Evolutionary conservation across 2,888 invertebrate genomes (phyloP).

Genomic region (Ormyrus rosae): DNA sequence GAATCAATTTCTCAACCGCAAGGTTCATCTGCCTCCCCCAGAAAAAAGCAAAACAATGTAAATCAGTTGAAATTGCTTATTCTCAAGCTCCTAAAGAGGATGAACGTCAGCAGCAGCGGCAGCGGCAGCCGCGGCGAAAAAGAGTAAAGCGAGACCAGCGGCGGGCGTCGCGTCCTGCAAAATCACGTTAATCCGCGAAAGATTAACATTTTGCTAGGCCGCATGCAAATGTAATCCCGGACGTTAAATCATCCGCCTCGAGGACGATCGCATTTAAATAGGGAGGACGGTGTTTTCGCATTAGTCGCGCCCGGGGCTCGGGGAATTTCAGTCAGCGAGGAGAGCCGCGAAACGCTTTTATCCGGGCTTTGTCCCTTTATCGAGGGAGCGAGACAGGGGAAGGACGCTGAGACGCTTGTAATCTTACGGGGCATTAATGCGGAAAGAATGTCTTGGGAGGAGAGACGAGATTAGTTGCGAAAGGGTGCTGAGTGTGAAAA

Average conservation of each 20-base stretch:
- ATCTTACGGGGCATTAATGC: constrained; percentile 17
- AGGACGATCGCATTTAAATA: constrained; percentile 58
- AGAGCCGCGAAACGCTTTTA: constrained; percentile 7
- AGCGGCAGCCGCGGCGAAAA: neutral
- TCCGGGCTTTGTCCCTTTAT: constrained; percentile 46
- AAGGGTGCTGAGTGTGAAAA: neutral
- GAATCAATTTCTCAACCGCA: no score
- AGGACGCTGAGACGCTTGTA: neutral
- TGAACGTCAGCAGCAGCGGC: neutral
- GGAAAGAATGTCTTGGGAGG: constrained; percentile 3
- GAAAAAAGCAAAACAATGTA: neutral
- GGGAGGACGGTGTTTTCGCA: constrained; percentile 47
- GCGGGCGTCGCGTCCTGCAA: constrained; percentile 24
- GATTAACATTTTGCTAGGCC: constrained; percentile 53
- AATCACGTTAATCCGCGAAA: constrained; percentile 56
- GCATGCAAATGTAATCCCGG: constrained; percentile 53
- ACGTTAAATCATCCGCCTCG: constrained; percentile 60
- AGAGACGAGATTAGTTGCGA: neutral
- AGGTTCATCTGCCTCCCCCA: no score
- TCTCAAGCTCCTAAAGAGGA: constrained; percentile 33
- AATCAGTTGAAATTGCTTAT: constrained; percentile 43
- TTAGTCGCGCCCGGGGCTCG: constrained; percentile 18
- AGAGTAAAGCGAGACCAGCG: constrained; percentile 4
- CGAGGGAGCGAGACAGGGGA: constrained; percentile 8
- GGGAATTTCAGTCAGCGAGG: constrained; percentile 20